These are phyloP conservation scores for Passer domesticus DNA, from an alignment of 2,113 vertebrate genomes.

Conservation along the genomic window DNA sequence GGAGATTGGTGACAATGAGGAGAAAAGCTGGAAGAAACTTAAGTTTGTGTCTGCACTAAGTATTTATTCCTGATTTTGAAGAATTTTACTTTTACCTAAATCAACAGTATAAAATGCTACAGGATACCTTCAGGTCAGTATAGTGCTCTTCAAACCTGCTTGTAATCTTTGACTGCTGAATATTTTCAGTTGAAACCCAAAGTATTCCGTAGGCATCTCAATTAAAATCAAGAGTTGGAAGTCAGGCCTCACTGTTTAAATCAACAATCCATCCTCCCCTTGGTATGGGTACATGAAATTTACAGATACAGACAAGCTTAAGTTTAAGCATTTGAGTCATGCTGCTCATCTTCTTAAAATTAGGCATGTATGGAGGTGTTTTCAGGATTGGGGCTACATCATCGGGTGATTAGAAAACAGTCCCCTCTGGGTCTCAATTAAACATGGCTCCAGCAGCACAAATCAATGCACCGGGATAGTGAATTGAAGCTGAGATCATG, in stretches of 20 bases:
- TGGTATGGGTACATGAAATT: not conserved
- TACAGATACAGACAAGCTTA: conserved; percentile 40
- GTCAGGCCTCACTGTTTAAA: not conserved
- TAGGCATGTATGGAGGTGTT: conserved; percentile 50
- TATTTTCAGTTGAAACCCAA: not conserved
- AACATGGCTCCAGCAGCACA: conserved; percentile 45
- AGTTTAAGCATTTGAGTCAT: conserved; percentile 51
- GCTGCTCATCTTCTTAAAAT: conserved; percentile 27
- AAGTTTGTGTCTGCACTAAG: not conserved
- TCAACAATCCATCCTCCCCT: not conserved
- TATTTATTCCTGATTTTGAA: not conserved
- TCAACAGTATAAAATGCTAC: not conserved
- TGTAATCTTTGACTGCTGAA: not conserved
- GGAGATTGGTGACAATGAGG: not conserved
- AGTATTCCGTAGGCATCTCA: not conserved
- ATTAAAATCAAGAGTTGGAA: not conserved
- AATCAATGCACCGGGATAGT: conserved; percentile 18
- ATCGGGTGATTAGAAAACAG: conserved; percentile 41
- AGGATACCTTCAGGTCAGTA: not conserved
- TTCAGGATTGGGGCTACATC: conserved; percentile 10
- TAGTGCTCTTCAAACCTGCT: not conserved
- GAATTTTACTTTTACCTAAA: not conserved
- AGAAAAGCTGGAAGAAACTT: not conserved
- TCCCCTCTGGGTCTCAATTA: conserved; percentile 60
- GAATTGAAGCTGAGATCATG: conserved; percentile 54